A percentile compares a stretch with the other conserved stretches of the same genome.
Evolutionary conservation across 1,140 invertebrate genomes (phyloP).

Genomic region (Aethina tumida): DNA sequence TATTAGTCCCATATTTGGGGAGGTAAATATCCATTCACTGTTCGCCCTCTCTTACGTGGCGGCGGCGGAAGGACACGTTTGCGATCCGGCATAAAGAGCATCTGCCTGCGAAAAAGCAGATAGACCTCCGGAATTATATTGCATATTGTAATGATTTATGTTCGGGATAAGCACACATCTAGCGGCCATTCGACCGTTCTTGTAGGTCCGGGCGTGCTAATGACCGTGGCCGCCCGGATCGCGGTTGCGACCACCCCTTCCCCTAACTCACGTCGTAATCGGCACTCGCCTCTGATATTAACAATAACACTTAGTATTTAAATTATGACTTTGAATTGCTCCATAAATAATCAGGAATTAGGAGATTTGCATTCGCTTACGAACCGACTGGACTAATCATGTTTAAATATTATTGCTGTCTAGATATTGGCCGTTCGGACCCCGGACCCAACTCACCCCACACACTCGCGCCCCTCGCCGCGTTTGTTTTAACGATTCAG

Average conservation of each 20-base stretch:
- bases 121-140: slow-evolving; percentile 39
- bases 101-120: slow-evolving; percentile 37
- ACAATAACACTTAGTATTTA: slow-evolving; percentile 40
- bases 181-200: slow-evolving; percentile 37
- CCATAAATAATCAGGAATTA: slow-evolving; percentile 37
- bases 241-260: slow-evolving; percentile 30
- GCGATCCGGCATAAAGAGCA: slow-evolving; percentile 33
- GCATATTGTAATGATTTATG: slow-evolving; percentile 40
- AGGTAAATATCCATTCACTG: too few species aligned
- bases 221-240: slow-evolving; percentile 36
- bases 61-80: too few species aligned
- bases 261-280: slow-evolving; percentile 22
- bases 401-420: slow-evolving; percentile 33
- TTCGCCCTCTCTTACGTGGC: too few species aligned
- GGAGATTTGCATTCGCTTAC: slow-evolving; percentile 34
- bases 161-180: slow-evolving; percentile 37
- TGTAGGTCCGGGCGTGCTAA: slow-evolving; percentile 37
- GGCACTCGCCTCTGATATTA: slow-evolving; percentile 36
- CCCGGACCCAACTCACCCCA: too few species aligned
- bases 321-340: slow-evolving; percentile 39
- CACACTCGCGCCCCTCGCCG: too few species aligned
- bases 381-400: slow-evolving; percentile 34
- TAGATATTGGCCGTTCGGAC: slow-evolving; percentile 17
- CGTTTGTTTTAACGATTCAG: too few species aligned
- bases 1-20: too few species aligned